phyloP scores from a whole-genome alignment of 2,888 invertebrate genomes.

The Conus canariensis region DNA sequence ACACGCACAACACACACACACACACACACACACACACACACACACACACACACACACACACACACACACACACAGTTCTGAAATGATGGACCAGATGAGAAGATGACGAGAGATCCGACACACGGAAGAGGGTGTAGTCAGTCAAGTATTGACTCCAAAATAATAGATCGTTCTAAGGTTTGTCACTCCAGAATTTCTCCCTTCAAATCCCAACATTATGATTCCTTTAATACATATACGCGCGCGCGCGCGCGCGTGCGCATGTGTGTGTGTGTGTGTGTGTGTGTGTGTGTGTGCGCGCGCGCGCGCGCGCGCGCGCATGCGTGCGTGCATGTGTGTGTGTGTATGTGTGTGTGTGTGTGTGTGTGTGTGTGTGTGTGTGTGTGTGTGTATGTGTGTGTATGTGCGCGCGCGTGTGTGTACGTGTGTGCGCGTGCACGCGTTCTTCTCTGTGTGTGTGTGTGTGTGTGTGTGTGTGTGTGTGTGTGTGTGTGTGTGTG shows the following conservation, averaged over 20 bases:
- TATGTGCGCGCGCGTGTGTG: neutral
- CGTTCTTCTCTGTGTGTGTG: neutral
- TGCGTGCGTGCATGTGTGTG: neutral
- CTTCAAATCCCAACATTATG: no score
- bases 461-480: no score
- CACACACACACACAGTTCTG: neutral
- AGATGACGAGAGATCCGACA: no score
- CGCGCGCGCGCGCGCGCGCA: neutral
- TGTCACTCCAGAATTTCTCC: no score
- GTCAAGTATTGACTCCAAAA: no score
- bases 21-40: neutral
- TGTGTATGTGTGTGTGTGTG: neutral
- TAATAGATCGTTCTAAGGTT: no score
- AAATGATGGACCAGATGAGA: no score
- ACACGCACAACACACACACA: neutral
- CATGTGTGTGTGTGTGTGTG: neutral
- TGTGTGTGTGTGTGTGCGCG: neutral
- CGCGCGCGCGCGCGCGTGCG: neutral
- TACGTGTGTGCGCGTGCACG: neutral
- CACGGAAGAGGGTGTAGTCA: no score
- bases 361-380: conserved; percentile 4
- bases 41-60: neutral
- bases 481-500: no score
- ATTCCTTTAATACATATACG: neutral
- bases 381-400: neutral